These are phyloP conservation scores for Circaetus gallicus DNA, from an alignment of 2,113 vertebrate genomes.

Conservation along the genomic window DNA sequence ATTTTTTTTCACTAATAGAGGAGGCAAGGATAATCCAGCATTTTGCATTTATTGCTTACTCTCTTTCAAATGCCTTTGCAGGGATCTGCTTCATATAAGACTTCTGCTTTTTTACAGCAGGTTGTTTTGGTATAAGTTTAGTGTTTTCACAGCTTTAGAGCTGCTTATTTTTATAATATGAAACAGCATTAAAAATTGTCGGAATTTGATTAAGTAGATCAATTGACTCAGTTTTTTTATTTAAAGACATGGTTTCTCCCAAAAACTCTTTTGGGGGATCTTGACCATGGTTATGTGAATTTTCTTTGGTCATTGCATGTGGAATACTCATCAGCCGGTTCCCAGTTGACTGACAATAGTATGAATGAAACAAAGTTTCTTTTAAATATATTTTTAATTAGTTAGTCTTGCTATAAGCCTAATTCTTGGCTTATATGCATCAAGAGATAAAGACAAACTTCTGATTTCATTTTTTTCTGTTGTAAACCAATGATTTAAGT, in stretches of 20 bases:
- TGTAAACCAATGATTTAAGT: background rate
- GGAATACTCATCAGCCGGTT: background rate
- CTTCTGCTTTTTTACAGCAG: background rate
- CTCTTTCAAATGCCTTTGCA: background rate
- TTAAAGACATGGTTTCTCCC: background rate
- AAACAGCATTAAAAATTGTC: background rate
- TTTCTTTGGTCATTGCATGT: background rate
- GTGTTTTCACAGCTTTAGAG: background rate
- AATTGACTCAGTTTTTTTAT: background rate
- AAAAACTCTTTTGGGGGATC: background rate
- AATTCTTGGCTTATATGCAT: background rate
- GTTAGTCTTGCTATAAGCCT: background rate
- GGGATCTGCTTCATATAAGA: background rate
- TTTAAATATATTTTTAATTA: conserved; percentile 16
- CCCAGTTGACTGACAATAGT: background rate
- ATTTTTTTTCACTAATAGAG: background rate
- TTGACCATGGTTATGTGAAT: background rate
- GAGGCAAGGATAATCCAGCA: background rate
- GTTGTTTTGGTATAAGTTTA: background rate
- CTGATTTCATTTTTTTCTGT: background rate
- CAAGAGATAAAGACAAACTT: background rate
- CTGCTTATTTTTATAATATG: background rate
- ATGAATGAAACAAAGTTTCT: background rate
- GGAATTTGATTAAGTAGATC: background rate
- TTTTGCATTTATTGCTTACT: background rate